Percentiles rank a stretch among this genome's conserved stretches.
These are phyloP conservation scores for Epirrita christyi DNA, from an alignment of 2,888 invertebrate species.

Conservation along the genomic window DNA sequence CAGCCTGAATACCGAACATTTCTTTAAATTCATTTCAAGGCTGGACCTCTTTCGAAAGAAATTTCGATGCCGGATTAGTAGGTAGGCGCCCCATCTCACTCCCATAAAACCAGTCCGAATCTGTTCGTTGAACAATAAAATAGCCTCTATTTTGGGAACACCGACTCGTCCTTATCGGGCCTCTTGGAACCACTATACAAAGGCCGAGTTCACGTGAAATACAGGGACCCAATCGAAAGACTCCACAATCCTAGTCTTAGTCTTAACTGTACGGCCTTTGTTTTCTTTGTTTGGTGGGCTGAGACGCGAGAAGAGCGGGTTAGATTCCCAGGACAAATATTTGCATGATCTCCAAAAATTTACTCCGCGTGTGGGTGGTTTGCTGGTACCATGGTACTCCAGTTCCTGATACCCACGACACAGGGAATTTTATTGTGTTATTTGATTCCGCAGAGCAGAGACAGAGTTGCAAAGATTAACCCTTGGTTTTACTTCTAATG, in stretches of 20 bases:
- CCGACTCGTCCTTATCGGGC: slow-evolving; percentile 68
- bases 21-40: background rate
- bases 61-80: slow-evolving; percentile 57
- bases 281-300: no score
- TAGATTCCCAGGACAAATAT: no score
- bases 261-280: background rate
- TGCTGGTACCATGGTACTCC: no score
- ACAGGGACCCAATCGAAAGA: background rate
- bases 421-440: no score
- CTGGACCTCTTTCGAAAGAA: slow-evolving; percentile 43
- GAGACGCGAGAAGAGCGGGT: no score
- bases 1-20: no score
- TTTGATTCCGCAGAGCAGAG: no score
- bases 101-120: slow-evolving; percentile 74
- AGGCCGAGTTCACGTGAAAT: slow-evolving; percentile 4
- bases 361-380: no score
- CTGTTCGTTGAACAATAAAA: slow-evolving; percentile 72
- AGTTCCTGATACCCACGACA: no score
- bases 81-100: slow-evolving; percentile 54
- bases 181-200: slow-evolving; percentile 48
- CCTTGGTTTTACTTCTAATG: no score
- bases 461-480: no score
- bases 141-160: slow-evolving; percentile 76
- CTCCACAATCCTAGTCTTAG: background rate
- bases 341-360: no score